phyloP scores from a whole-genome alignment of 2,888 invertebrate species.

The Tanytarsus gracilentus region DNA sequence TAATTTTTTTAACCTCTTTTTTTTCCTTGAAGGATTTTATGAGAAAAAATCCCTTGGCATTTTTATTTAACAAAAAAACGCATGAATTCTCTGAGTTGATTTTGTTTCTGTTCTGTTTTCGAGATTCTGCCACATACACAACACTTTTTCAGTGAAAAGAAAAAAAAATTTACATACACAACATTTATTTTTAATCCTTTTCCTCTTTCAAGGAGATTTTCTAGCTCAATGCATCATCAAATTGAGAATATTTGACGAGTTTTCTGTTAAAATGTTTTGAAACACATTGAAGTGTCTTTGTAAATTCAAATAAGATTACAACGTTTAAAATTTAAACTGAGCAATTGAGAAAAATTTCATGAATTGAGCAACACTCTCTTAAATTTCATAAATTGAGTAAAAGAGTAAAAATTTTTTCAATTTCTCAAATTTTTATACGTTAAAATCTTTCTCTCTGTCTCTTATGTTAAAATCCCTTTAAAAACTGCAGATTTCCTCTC shows the following conservation, averaged over 20 bases:
- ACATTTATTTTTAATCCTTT: background rate
- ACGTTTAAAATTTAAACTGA: background rate
- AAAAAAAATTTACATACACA: no score
- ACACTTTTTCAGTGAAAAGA: background rate
- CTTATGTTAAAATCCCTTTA: no score
- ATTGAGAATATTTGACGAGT: no score
- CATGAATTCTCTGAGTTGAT: background rate
- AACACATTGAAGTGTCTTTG: no score
- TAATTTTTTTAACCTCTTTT: background rate
- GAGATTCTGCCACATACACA: background rate
- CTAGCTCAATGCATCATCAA: background rate
- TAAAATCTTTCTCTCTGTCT: no score
- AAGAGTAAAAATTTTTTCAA: background rate
- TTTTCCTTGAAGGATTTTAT: background rate
- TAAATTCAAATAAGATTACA: no score
- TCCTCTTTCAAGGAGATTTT: background rate
- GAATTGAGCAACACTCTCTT: no score
- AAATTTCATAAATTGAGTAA: no score
- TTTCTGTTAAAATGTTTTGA: no score
- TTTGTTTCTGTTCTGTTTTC: background rate
- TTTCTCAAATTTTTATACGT: no score
- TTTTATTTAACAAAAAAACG: background rate
- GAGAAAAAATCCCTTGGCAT: background rate
- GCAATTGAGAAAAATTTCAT: no score
- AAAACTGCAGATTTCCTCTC: background rate